Conservation (phyloP, 2,888 invertebrate species). For the Panopea generosa region DNA sequence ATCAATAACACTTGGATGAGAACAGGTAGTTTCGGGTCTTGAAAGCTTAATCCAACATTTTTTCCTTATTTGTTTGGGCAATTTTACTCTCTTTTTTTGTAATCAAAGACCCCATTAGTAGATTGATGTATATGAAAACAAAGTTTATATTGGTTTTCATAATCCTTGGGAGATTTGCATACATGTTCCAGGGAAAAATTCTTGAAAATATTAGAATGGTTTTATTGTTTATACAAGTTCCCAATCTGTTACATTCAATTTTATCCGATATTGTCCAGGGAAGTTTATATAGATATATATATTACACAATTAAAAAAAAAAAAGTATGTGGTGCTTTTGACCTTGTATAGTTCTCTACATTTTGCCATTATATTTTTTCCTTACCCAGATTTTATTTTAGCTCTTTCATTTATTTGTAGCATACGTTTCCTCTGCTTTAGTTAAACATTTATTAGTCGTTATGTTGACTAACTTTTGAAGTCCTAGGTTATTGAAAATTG, state of each 20-base stretch:
- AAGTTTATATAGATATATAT: constrained; percentile 22
- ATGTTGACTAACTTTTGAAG: background rate
- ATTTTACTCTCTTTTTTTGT: too few species aligned
- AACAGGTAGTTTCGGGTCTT: too few species aligned
- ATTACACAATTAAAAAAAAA: constrained; percentile 9
- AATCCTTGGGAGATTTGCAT: too few species aligned
- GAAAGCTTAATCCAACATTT: too few species aligned
- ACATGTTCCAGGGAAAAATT: too few species aligned
- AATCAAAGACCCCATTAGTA: too few species aligned
- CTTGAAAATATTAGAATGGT: background rate
- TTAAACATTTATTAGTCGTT: constrained; percentile 10
- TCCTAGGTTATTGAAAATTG: background rate
- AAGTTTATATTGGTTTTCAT: too few species aligned
- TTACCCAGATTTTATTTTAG: constrained; percentile 37
- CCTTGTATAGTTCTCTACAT: constrained; percentile 31
- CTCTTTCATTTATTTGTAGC: constrained; percentile 25
- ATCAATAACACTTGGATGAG: too few species aligned
- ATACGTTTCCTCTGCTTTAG: constrained; percentile 15
- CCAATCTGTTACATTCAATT: background rate
- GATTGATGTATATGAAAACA: too few species aligned
- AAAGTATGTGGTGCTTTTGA: constrained; percentile 40
- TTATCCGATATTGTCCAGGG: constrained; percentile 48
- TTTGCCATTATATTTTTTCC: constrained; percentile 23
- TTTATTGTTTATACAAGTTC: background rate
- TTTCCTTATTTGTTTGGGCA: too few species aligned